Evolutionary conservation across 1,140 invertebrate genomes (phyloP).

Genomic region (Harpegnathos saltator): DNA sequence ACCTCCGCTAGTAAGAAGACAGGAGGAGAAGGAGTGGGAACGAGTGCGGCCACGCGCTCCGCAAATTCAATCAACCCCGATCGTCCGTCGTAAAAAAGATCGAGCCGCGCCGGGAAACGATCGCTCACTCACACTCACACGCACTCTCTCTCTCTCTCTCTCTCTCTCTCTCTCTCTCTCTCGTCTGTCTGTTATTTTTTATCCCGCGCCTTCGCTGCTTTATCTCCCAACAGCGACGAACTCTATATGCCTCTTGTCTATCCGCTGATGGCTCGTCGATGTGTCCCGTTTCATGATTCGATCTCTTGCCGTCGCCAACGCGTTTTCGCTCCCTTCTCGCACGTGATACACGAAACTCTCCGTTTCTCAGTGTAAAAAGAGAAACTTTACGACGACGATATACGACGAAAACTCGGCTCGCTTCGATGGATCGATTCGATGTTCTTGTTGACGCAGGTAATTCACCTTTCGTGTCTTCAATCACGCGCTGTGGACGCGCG

Average conservation of each 20-base stretch:
- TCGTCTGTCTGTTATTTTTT: too few relatives aligned
- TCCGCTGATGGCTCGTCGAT: slow-evolving; percentile 11
- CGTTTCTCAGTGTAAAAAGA: background rate
- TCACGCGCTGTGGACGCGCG: slow-evolving; percentile 23
- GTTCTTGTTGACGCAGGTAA: slow-evolving; percentile 62
- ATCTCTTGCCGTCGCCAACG: too few relatives aligned
- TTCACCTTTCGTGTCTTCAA: slow-evolving; percentile 50
- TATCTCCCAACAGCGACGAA: slow-evolving; percentile 19
- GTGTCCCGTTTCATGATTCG: slow-evolving; percentile 64
- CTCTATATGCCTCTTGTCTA: slow-evolving; percentile 14
- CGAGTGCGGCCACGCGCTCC: background rate
- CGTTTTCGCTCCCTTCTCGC: background rate
- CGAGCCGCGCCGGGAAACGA: background rate
- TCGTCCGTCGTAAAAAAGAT: slow-evolving; percentile 5
- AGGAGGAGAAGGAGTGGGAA: background rate
- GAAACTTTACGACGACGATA: slow-evolving; percentile 15
- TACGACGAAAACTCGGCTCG: slow-evolving; percentile 34
- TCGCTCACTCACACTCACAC: too few relatives aligned
- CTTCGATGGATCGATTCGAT: slow-evolving; percentile 60
- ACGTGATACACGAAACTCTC: too few relatives aligned
- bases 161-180: too few relatives aligned
- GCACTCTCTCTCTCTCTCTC: too few relatives aligned
- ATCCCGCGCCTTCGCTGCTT: background rate
- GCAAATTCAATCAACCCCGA: slow-evolving; percentile 22
- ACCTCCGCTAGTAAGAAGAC: slow-evolving; percentile 19